phyloP scores from a whole-genome alignment of 2,113 vertebrate species.

The Gymnocephalus cernua region DNA sequence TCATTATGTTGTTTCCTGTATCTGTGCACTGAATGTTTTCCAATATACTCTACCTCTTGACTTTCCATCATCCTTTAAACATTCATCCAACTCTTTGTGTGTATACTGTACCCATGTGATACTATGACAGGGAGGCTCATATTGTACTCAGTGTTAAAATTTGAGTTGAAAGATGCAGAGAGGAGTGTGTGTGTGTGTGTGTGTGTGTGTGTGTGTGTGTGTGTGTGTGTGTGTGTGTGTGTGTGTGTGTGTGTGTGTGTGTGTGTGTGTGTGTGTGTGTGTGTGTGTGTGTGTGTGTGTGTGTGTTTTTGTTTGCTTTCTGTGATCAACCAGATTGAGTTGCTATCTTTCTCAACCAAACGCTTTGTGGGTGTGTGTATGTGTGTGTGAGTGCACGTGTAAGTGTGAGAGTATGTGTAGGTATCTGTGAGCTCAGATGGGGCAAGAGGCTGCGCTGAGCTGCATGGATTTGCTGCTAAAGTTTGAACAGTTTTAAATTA shows the following conservation, averaged over 20 bases:
- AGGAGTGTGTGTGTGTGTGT: not conserved
- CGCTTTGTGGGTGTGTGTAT: not conserved
- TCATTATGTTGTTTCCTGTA: not conserved
- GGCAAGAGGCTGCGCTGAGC: slow-evolving; percentile 87
- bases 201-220: no score
- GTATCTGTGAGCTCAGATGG: slow-evolving; percentile 68
- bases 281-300: slow-evolving; percentile 1
- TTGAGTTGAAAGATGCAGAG: not conserved
- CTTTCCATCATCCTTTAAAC: not conserved
- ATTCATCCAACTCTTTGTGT: not conserved
- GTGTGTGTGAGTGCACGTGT: slow-evolving; percentile 25
- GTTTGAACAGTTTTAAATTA: slow-evolving; percentile 98
- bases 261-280: not conserved
- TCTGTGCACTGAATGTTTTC: not conserved
- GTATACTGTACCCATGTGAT: not conserved
- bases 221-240: not conserved
- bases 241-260: not conserved
- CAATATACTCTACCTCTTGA: not conserved
- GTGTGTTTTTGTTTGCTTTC: not conserved
- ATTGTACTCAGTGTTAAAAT: not conserved
- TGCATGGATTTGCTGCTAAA: slow-evolving; percentile 95
- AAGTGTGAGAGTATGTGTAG: slow-evolving; percentile 40
- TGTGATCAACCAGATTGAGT: slow-evolving; percentile 35
- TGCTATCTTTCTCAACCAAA: slow-evolving; percentile 49
- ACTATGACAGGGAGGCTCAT: not conserved